Evolutionary conservation across 2,888 invertebrate species (phyloP).

Genomic region (Alitta virens): DNA sequence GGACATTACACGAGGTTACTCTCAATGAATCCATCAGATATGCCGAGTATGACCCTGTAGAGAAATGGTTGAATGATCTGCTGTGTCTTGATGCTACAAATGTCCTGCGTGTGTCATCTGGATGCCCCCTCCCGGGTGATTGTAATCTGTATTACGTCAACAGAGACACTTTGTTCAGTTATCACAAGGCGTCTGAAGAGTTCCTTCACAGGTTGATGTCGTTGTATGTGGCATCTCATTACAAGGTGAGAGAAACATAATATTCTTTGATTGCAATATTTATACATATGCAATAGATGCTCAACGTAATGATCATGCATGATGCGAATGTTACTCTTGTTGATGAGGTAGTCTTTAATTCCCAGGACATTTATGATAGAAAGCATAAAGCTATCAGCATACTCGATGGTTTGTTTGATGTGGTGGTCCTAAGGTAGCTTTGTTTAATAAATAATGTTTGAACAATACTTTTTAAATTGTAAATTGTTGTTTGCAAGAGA

Average conservation of each 20-base stretch:
- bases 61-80: conserved; percentile 85
- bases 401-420: no score
- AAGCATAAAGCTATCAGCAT: no score
- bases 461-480: no score
- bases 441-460: no score
- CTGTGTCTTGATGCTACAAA: conserved; percentile 84
- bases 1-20: conserved; percentile 60
- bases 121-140: conserved; percentile 82
- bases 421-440: no score
- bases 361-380: no score
- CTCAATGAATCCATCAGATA: conserved; percentile 95
- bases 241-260: conserved; percentile 77
- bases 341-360: no score
- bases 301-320: no score
- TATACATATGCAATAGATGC: no score
- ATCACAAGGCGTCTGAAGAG: conserved; percentile 78
- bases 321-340: no score
- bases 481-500: no score
- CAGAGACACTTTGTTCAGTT: conserved; percentile 92
- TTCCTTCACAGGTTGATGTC: conserved; percentile 90
- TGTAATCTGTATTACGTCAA: conserved; percentile 75
- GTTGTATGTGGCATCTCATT: conserved; percentile 95
- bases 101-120: conserved; percentile 68
- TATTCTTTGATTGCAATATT: no score
- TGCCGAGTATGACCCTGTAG: conserved; percentile 76